Percentiles rank a stretch among this genome's conserved stretches.
Evolutionary conservation across 1,140 invertebrate genomes (phyloP).

Genomic region (Acyrthosiphon pisum): DNA sequence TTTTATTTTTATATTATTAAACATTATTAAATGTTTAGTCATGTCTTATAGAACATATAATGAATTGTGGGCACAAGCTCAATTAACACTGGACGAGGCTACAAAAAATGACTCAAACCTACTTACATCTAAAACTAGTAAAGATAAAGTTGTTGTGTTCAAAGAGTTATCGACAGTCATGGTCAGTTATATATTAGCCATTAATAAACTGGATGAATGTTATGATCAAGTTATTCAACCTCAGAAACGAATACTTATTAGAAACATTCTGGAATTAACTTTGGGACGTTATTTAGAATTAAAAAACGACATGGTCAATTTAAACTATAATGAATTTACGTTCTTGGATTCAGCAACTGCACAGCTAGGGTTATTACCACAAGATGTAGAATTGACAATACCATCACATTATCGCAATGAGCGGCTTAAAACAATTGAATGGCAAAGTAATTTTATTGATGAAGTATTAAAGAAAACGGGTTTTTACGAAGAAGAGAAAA

Average conservation of each 20-base stretch:
- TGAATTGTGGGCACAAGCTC: constrained; percentile 71
- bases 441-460: constrained; percentile 71
- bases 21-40: not conserved
- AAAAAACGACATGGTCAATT: constrained; percentile 84
- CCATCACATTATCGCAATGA: constrained; percentile 76
- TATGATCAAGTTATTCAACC: constrained; percentile 93
- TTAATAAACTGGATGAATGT: constrained; percentile 78
- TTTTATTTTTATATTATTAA: not conserved
- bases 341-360: constrained; percentile 82
- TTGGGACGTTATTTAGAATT: constrained; percentile 79
- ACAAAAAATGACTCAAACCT: constrained; percentile 71
- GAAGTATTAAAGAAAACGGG: constrained; percentile 73
- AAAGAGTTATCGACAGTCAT: constrained; percentile 71
- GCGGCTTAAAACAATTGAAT: constrained; percentile 69
- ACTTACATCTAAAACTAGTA: constrained; percentile 69
- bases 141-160: constrained; percentile 70
- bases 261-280: constrained; percentile 78
- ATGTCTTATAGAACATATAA: constrained; percentile 81
- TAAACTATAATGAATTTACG: constrained; percentile 84
- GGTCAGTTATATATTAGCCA: constrained; percentile 79
- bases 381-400: constrained; percentile 64
- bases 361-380: constrained; percentile 67
- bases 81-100: constrained; percentile 70
- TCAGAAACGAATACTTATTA: constrained; percentile 84
- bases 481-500: constrained; percentile 69